phyloP scores from a whole-genome alignment of 2,113 vertebrate species.

The Pterocles orientalis region DNA sequence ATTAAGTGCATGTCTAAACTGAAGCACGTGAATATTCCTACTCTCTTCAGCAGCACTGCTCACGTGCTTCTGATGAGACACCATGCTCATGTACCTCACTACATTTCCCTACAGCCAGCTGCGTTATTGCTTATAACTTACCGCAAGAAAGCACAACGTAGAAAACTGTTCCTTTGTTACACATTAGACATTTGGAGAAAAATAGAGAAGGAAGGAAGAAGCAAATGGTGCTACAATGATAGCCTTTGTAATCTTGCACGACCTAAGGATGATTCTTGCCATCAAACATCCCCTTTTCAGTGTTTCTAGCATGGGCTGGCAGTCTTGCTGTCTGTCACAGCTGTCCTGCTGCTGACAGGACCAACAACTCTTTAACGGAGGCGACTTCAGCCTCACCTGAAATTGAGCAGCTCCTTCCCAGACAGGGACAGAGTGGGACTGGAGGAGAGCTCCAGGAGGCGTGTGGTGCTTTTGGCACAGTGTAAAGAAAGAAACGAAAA shows the following conservation, averaged over 20 bases:
- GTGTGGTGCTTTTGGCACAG: rapidly evolving
- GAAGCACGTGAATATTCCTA: background rate
- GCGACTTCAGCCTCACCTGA: background rate
- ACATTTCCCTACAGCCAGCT: rapidly evolving
- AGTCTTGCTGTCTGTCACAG: background rate
- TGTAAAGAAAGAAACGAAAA: background rate
- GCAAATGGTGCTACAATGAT: rapidly evolving
- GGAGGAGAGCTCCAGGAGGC: background rate
- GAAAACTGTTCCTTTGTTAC: background rate
- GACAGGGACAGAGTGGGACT: background rate
- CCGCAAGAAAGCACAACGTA: background rate
- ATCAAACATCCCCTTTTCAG: background rate
- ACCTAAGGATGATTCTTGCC: background rate
- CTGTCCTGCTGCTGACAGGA: background rate
- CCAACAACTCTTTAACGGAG: background rate
- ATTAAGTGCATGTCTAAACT: background rate
- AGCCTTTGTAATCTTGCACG: background rate
- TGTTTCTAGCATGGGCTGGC: background rate
- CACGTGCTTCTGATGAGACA: background rate
- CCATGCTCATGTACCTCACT: background rate
- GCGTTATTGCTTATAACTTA: background rate
- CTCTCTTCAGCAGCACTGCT: background rate
- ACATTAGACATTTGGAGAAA: background rate
- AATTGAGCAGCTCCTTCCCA: background rate
- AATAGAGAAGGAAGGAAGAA: background rate